phyloP scores from a whole-genome alignment of 2,797 vertebrate genomes.

The Eulemur mongoz region DNA sequence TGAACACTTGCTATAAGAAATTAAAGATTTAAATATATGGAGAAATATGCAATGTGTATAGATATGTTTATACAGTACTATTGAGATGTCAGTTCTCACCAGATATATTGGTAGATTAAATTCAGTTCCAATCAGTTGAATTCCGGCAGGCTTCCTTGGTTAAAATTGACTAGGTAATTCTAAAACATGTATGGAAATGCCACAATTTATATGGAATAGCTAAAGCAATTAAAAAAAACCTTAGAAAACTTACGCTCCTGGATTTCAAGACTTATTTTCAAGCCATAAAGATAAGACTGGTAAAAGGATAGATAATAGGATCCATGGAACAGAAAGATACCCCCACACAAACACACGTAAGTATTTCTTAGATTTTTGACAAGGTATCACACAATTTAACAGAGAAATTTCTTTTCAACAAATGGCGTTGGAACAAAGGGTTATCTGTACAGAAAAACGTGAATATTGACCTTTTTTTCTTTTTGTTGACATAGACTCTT shows the following conservation, averaged over 20 bases:
- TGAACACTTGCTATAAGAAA: neutral
- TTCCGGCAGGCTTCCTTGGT: neutral
- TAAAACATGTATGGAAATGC: neutral
- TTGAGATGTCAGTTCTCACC: neutral
- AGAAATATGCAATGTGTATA: neutral
- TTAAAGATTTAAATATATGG: neutral
- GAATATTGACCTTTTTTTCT: neutral
- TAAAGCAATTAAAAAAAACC: constrained; percentile 18
- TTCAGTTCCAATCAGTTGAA: neutral
- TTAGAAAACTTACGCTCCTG: neutral
- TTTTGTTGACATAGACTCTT: neutral
- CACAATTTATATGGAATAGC: neutral
- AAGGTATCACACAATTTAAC: neutral
- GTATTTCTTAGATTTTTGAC: neutral
- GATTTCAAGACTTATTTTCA: neutral
- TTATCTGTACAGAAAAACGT: neutral
- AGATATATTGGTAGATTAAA: neutral
- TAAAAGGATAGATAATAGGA: neutral
- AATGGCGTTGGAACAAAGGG: neutral
- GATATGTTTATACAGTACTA: neutral
- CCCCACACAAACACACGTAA: neutral
- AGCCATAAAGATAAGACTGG: neutral
- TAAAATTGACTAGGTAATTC: neutral
- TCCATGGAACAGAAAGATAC: neutral
- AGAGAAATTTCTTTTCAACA: neutral